Evolutionary conservation across 2,888 invertebrate species (phyloP).

Genomic region (Apoda limacodes): DNA sequence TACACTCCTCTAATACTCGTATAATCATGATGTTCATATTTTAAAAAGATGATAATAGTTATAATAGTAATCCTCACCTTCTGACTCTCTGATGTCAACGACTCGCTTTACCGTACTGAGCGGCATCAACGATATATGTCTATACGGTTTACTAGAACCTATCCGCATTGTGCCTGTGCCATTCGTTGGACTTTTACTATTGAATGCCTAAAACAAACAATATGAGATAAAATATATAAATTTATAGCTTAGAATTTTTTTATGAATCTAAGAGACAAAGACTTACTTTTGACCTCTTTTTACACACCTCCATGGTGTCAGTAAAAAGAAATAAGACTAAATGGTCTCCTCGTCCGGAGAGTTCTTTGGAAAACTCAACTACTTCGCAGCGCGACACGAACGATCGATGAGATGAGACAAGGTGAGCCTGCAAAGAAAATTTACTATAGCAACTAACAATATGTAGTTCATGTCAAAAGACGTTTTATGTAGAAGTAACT

Average conservation of each 20-base stretch:
- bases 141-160: slow-evolving; percentile 84
- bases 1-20: background rate
- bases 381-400: slow-evolving; percentile 92
- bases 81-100: slow-evolving; percentile 89
- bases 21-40: background rate
- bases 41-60: background rate
- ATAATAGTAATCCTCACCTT: no score
- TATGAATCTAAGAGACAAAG: slow-evolving; percentile 1
- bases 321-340: slow-evolving; percentile 93
- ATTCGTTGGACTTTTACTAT: slow-evolving; percentile 70
- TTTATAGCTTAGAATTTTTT: background rate
- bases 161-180: slow-evolving; percentile 69
- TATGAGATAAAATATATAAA: slow-evolving; percentile 1
- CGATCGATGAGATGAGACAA: slow-evolving; percentile 92
- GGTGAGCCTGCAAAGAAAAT: slow-evolving; percentile 90
- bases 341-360: slow-evolving; percentile 88
- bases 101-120: slow-evolving; percentile 91
- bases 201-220: slow-evolving; percentile 45
- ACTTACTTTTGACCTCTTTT: slow-evolving; percentile 80
- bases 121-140: slow-evolving; percentile 91
- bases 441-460: no score
- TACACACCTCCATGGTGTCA: slow-evolving; percentile 93
- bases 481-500: no score
- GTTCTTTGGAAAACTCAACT: slow-evolving; percentile 84
- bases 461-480: no score